Evolutionary conservation across 2,888 invertebrate genomes (phyloP).

Genomic region (Apamea monoglypha): DNA sequence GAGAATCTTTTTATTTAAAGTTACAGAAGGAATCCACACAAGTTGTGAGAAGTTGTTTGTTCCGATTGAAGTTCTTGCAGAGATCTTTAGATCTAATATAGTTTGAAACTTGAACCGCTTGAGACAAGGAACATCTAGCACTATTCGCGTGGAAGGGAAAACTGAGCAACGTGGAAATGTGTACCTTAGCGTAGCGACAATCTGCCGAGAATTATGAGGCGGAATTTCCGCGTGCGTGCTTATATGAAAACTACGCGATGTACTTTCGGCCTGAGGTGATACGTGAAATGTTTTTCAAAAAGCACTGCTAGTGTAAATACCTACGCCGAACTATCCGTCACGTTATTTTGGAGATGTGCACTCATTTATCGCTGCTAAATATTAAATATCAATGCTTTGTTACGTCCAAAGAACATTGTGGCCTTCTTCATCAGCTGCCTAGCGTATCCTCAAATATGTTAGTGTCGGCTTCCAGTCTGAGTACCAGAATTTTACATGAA

Average conservation of each 20-base stretch:
- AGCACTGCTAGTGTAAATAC: no score
- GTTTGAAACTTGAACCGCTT: slow-evolving; percentile 31
- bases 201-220: neutral
- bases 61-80: slow-evolving; percentile 40
- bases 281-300: neutral
- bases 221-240: neutral
- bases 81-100: slow-evolving; percentile 38
- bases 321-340: neutral
- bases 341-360: neutral
- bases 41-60: slow-evolving; percentile 46
- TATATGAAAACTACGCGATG: neutral
- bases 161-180: neutral
- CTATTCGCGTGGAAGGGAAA: slow-evolving; percentile 7
- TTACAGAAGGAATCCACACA: slow-evolving; percentile 36
- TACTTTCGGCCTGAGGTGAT: neutral
- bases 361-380: neutral
- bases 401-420: neutral
- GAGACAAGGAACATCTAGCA: neutral
- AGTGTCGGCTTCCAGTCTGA: neutral
- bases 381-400: neutral
- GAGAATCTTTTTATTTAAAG: slow-evolving; percentile 45
- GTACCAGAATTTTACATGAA: no score
- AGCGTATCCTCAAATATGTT: neutral
- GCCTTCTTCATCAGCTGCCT: neutral
- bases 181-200: neutral